Evolutionary conservation across 2,113 vertebrate genomes (phyloP), one percentile per base, ranked within the genome.

Genomic region (Callocephalon fimbriatum): DNA sequence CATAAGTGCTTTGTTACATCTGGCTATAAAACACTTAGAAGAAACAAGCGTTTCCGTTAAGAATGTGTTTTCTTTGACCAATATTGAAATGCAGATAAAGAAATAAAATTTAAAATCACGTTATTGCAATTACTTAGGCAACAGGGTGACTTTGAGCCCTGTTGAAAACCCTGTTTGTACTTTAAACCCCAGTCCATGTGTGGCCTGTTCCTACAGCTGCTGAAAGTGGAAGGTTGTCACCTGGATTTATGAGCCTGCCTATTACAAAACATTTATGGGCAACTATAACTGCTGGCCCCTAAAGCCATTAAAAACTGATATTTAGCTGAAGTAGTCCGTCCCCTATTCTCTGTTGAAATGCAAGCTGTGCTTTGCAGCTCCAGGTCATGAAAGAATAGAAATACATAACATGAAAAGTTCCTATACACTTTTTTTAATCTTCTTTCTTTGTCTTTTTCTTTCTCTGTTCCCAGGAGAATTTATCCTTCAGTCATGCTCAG

Each of bases 351-450:
- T 96, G 72, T 67, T 81, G 86, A 88, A 97, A 95, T 93, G 61
- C 47, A 93, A 86, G 74, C 50, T 56, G 92, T 86, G 70, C 70
- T 96, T 86, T 89, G 66, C 83, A 93, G 92, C 93, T 95, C 86
- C 82, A 94, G 95, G 97, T 74, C 88, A 84, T 91, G 40, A 95
- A 94, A 96, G 45, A 88, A 81, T 72, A 96, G 91, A 97, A 95
- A 97, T 80, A 87, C 63, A 91, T 45, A 66, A 82, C 75, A 95
- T 50, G 53, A 96, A 88, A 97, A 95, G 70, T 96, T 96, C 77
- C 73, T 96, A 81, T 40, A 63, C 16, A 79, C 27, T 87, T 82
- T 85, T 81, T 93, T 32, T 13, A 1, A 32, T 66, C 42, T 50
- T 68, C 12, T 61, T 59, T 73, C n/a, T 88, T 68, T 66, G 18